Evolutionary conservation across 2,888 invertebrate genomes (phyloP), one percentile per base, ranked within the genome.

Genomic region (Fragum sueziense): DNA sequence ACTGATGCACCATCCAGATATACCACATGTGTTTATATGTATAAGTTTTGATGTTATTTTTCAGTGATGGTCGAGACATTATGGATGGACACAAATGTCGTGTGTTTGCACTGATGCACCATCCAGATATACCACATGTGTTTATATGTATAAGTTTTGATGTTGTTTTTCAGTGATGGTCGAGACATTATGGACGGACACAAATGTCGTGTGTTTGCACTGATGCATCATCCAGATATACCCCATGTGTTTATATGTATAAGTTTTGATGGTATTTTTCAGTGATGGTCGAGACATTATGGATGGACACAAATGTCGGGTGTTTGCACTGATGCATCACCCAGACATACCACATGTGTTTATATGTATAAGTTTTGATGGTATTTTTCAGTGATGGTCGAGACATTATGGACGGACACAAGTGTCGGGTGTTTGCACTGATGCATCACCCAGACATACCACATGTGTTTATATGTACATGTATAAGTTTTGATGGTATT

Each of bases 71-170:
- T 6, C 76, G 89, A 72, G 88, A 91, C 65, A 80, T 88, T 14
- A 93, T 93, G 92, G 91, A 93, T 80, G 93, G 93, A 9, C 93
- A 93, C 85, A 83, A 90, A 59, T 89, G 89, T 62, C 87, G 93
- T 25, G 91, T 93, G 69, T 93, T 92, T 88, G 90, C 93, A 11
- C 79, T 91, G 6, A 89, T 91, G 86, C 92, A 91, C 80, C 91
- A 93, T 82, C 91, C 92, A 4, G 86, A 83, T 51, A 88, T 89
- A 47, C 88, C 87, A 9, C 85, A 93, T 78, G 80, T 92, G 57
- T 92, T 93, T 84, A 83, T 93, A 41, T 90, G 92, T 7, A 93
- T 93, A 6, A 93, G 93, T 17, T 93, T 93, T 93, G 93, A 93
- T 85, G 91, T 93, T 80, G 93, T 93, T 6, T 90, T 93, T 17